These are phyloP conservation scores for Rhingia rostrata DNA, from an alignment of 2,888 invertebrate species.

Conservation along the genomic window DNA sequence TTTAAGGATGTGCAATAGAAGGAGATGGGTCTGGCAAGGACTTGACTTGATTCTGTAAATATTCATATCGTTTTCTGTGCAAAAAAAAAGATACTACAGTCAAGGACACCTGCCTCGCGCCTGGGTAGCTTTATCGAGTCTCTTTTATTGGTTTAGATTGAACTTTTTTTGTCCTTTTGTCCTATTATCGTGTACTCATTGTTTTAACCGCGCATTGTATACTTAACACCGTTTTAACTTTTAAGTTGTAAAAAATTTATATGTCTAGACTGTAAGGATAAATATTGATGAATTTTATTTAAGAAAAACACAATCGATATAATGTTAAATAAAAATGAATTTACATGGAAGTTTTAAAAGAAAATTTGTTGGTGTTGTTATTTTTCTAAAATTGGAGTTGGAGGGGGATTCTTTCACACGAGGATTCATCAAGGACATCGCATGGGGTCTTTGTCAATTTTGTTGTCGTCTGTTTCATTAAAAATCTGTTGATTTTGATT, in stretches of 20 bases:
- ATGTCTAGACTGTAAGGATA: slow-evolving; percentile 58
- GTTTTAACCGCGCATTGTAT: slow-evolving; percentile 12
- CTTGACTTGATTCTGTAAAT: slow-evolving; percentile 52
- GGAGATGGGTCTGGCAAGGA: slow-evolving; percentile 8
- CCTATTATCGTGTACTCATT: slow-evolving; percentile 26
- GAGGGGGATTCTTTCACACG: too few relatives aligned
- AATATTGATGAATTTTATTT: slow-evolving; percentile 12
- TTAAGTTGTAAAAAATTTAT: slow-evolving; percentile 66
- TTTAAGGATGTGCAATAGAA: slow-evolving; percentile 71
- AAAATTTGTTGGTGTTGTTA: slow-evolving; percentile 1
- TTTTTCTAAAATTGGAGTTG: neutral
- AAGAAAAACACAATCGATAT: slow-evolving; percentile 31
- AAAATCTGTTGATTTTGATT: too few relatives aligned
- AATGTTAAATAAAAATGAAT: slow-evolving; percentile 63
- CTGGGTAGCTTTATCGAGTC: neutral
- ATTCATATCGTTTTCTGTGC: slow-evolving; percentile 13
- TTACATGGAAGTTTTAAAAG: slow-evolving; percentile 45
- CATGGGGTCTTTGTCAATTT: too few relatives aligned
- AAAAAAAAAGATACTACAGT: neutral
- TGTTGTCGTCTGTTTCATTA: too few relatives aligned
- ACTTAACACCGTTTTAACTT: slow-evolving; percentile 5
- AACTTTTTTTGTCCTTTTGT: neutral
- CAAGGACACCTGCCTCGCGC: neutral
- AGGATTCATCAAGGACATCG: too few relatives aligned
- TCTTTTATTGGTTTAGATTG: neutral